Evolutionary conservation across 2,797 vertebrate species (phyloP), one percentile per base, ranked within the genome.

Genomic region (Lepus oiostolus): DNA sequence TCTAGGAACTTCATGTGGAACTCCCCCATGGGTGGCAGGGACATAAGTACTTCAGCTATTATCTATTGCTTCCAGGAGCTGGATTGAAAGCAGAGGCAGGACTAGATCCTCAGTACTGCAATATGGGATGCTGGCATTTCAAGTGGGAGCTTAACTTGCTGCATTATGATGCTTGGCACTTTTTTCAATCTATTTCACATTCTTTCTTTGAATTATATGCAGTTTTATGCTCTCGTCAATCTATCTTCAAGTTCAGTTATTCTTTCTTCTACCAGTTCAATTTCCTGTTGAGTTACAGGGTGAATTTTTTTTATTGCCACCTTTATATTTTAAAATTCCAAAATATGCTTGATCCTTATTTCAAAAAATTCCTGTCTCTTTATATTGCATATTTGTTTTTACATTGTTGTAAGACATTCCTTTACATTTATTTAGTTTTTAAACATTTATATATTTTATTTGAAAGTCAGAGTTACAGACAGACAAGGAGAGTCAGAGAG

Each of bases 321-420:
- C 77, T 63, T 47, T 91, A 30, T 58, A 42, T 28, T 77, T 95
- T 92, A 60, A 71, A 83, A 84, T 54, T 72, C 22, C 13, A 35
- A 12, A 30, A 21, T 75, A 75, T 16, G 32, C 11, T 68, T 63
- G 32, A 26, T 88, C 68, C 42, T 76, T 83, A 1, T 28, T 50
- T 91, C 65, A 90, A 80, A 83, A 63, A 70, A 83, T 76, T 54
- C 67, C 28, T 82, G 1, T 75, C 21, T 38, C 11, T 81, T 32
- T 28, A 75, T 14, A 50, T 35, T 26, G 11, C 50, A 6, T 81
- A 14, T 87, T 63, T 87, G 88, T 3, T 19, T 14, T 76, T n/a
- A 11, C 2, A 0, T 42, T 76, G 1, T 32, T 62, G 42, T 63
- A n/a, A 54, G 52, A 50, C 9, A 1, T 90, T 65, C 5, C 32